phyloP scores from a whole-genome alignment of 2,888 invertebrate genomes.

The Xestia sexstrigata region DNA sequence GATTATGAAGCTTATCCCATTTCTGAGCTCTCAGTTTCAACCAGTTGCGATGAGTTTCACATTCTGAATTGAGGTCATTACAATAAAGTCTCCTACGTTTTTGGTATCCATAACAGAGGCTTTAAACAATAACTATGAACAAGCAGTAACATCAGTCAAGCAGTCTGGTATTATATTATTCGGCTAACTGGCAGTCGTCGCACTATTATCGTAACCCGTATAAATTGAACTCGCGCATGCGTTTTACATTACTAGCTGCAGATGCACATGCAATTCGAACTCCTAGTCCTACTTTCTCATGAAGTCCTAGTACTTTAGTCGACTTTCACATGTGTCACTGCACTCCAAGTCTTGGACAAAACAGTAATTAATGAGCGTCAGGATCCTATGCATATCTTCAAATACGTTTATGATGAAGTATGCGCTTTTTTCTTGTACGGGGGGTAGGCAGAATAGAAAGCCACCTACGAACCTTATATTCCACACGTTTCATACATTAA shows the following conservation, averaged over 20 bases:
- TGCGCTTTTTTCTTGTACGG: not conserved
- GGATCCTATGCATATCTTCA: not conserved
- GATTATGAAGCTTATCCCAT: slow-evolving; percentile 19
- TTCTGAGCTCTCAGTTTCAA: slow-evolving; percentile 34
- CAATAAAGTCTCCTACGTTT: slow-evolving; percentile 59
- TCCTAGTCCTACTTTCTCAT: slow-evolving; percentile 38
- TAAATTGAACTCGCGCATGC: slow-evolving; percentile 47
- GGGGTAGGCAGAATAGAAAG: not conserved
- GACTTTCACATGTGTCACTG: slow-evolving; percentile 39
- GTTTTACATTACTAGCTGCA: slow-evolving; percentile 17
- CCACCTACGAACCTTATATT: not conserved
- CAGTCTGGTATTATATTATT: slow-evolving; percentile 59
- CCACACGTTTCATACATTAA: not conserved
- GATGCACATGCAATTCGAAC: slow-evolving; percentile 22
- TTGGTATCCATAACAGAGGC: slow-evolving; percentile 46
- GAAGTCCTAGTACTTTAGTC: slow-evolving; percentile 36
- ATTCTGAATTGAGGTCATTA: slow-evolving; percentile 48
- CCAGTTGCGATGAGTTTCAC: slow-evolving; percentile 33
- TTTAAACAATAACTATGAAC: slow-evolving; percentile 48
- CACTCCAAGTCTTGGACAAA: slow-evolving; percentile 19
- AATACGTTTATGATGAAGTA: not conserved
- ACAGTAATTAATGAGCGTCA: not conserved
- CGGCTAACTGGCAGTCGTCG: slow-evolving; percentile 46
- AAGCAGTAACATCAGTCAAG: slow-evolving; percentile 55
- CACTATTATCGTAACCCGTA: slow-evolving; percentile 45